Conservation (phyloP, 2,888 invertebrate genomes). For the Pollenia amentaria region DNA sequence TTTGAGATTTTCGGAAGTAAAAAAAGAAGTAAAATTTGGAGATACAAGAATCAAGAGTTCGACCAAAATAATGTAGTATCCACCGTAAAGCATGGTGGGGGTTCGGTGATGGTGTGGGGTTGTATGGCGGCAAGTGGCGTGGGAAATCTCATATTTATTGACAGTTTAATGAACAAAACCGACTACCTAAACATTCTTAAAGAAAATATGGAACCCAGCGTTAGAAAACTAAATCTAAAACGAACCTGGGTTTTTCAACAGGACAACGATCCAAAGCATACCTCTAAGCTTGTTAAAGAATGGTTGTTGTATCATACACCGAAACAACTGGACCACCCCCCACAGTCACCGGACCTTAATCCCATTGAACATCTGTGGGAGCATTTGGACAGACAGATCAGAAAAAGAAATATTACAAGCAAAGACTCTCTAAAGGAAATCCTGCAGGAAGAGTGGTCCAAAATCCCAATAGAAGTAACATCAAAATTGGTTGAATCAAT, state of each 20-base stretch:
- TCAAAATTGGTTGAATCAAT: too few species aligned
- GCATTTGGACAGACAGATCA: too few species aligned
- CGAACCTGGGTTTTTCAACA: conserved; percentile 20
- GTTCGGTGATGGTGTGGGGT: conserved; percentile 36
- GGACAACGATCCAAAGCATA: too few species aligned
- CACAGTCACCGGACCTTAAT: too few species aligned
- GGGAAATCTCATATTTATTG: conserved; percentile 20
- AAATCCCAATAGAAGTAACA: too few species aligned
- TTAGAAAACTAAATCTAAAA: conserved; percentile 15
- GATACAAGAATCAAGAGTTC: conserved; percentile 23
- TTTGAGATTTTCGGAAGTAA: conserved; percentile 37
- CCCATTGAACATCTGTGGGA: too few species aligned
- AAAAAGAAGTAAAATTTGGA: conserved; percentile 43
- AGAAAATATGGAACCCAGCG: conserved; percentile 4
- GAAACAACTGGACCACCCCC: too few species aligned
- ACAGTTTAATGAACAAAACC: conserved; percentile 7
- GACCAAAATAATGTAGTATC: conserved; percentile 5
- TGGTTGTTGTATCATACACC: too few species aligned
- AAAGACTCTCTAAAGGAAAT: too few species aligned
- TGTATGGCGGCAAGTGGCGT: conserved; percentile 35
- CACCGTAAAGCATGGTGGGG: conserved; percentile 19
- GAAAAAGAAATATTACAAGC: too few species aligned
- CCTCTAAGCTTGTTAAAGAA: conserved; percentile 37
- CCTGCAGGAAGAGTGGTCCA: too few species aligned
- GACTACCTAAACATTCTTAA: conserved; percentile 16